A percentile compares a stretch with the other conserved stretches of the same genome.
Conservation (phyloP, 2,113 vertebrate genomes). For the Semnornis frantzii region DNA sequence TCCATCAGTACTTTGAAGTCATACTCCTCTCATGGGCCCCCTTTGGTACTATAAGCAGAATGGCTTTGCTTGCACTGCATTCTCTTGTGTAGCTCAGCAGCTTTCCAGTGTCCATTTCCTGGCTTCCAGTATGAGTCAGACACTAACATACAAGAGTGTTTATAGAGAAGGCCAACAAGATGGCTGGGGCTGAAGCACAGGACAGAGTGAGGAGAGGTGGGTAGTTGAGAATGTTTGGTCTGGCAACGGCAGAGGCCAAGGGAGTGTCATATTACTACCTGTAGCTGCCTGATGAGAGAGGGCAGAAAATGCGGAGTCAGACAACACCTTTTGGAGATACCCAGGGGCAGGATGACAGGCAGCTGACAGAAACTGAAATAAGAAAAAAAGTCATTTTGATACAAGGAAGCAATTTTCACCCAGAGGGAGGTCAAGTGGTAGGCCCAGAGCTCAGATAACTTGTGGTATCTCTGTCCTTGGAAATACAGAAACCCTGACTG, state of each 20-base stretch:
- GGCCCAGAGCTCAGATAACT: background rate
- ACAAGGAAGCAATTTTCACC: background rate
- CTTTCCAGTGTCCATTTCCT: background rate
- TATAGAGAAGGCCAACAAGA: background rate
- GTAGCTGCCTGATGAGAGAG: background rate
- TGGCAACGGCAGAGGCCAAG: background rate
- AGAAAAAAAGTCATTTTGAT: background rate
- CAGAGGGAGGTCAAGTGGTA: background rate
- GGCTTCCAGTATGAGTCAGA: background rate
- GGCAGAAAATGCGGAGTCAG: background rate
- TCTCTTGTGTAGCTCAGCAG: background rate
- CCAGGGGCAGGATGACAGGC: background rate
- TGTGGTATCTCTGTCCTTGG: background rate
- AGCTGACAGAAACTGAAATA: background rate
- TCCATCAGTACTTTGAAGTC: background rate
- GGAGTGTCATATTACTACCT: background rate
- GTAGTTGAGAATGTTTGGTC: background rate
- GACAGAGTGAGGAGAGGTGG: background rate
- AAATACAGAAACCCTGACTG: background rate
- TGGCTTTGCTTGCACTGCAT: background rate
- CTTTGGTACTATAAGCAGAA: background rate
- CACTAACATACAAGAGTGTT: background rate
- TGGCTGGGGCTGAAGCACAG: background rate
- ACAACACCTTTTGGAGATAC: background rate
- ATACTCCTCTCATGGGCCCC: background rate